phyloP scores from a whole-genome alignment of 64 coral and sea anemone species.

The Anthopleura sola region DNA sequence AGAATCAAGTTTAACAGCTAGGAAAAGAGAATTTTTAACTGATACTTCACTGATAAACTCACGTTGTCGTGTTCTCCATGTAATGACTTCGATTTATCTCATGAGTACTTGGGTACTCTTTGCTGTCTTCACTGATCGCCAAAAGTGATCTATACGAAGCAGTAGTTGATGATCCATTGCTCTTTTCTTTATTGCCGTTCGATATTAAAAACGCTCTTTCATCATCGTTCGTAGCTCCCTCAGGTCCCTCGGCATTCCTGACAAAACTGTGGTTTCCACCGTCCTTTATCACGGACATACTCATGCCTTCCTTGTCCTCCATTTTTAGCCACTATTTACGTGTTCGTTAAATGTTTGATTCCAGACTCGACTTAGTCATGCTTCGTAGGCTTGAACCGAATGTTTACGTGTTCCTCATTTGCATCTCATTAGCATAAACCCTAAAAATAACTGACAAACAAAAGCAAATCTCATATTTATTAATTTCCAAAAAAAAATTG shows the following conservation, averaged over 20 bases:
- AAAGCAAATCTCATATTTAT: too few species aligned
- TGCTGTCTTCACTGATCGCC: neutral
- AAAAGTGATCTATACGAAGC: neutral
- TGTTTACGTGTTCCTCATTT: too few species aligned
- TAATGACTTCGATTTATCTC: slow-evolving; percentile 25
- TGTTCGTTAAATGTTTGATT: too few species aligned
- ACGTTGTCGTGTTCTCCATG: slow-evolving; percentile 42
- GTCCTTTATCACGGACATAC: neutral
- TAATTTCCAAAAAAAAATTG: too few species aligned
- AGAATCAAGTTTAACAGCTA: too few species aligned
- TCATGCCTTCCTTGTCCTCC: neutral
- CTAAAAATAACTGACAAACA: too few species aligned
- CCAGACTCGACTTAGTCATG: too few species aligned
- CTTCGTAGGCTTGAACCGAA: too few species aligned
- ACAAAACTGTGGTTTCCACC: neutral
- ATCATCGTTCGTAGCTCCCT: neutral
- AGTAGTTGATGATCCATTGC: neutral
- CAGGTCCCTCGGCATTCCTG: neutral
- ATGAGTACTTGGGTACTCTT: slow-evolving; percentile 13
- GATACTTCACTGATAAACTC: neutral
- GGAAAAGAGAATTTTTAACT: too few species aligned
- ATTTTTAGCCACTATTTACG: neutral
- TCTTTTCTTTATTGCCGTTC: neutral
- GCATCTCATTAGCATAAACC: too few species aligned
- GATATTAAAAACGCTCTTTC: neutral